These are phyloP conservation scores for Garra rufa DNA, from an alignment of 2,113 vertebrate genomes.

Conservation along the genomic window DNA sequence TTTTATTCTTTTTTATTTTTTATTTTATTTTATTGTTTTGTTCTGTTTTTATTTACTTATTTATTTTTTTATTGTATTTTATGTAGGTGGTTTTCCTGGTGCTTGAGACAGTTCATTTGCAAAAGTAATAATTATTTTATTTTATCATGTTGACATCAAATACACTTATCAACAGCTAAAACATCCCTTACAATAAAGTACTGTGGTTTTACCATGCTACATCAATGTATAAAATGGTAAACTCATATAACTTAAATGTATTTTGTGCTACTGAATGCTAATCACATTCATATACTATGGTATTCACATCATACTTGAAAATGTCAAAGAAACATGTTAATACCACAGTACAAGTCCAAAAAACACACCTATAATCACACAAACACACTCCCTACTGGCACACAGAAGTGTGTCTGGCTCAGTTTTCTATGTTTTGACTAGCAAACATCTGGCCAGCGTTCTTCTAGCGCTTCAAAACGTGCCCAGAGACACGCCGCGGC, in stretches of 20 bases:
- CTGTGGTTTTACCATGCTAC: background rate
- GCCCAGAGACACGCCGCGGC: background rate
- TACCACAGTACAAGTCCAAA: background rate
- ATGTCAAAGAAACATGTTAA: no score
- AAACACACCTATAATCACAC: background rate
- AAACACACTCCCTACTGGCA: no score
- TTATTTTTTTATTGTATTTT: no score
- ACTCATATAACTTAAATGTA: no score
- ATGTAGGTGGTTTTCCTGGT: no score
- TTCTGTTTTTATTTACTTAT: no score
- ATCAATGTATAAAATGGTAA: background rate
- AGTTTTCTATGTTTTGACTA: conserved; percentile 15
- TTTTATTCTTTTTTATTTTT: no score
- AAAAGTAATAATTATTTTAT: no score
- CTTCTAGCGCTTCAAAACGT: background rate
- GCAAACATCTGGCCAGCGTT: background rate
- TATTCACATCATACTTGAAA: background rate
- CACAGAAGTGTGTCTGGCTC: background rate
- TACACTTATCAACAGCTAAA: background rate
- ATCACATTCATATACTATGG: background rate
- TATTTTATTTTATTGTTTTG: no score
- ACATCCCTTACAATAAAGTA: background rate
- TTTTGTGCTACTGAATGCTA: no score
- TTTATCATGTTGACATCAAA: background rate
- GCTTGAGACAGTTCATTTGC: no score